These are phyloP conservation scores for Drosophila paranaensis DNA, from an alignment of 2,888 invertebrate species.

Conservation along the genomic window DNA sequence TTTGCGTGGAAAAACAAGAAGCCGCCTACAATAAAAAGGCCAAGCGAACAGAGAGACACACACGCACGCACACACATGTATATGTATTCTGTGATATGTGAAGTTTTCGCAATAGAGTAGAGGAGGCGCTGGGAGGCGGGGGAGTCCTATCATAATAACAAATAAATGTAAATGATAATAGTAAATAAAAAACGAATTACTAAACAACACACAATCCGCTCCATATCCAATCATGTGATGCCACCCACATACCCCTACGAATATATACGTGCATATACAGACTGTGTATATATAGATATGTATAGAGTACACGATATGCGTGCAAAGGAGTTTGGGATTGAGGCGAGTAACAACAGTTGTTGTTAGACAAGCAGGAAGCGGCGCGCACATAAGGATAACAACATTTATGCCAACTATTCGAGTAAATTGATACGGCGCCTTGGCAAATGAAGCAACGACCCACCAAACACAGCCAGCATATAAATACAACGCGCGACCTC, in stretches of 20 bases:
- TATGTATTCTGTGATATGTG: background rate
- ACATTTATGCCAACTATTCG: constrained; percentile 48
- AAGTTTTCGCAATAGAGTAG: constrained; percentile 5
- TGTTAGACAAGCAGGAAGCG: constrained; percentile 55
- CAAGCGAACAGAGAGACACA: constrained; percentile 27
- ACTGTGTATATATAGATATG: background rate
- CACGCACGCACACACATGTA: constrained; percentile 16
- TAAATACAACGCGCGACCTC: constrained; percentile 9
- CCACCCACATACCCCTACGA: background rate
- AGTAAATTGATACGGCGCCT: constrained; percentile 78
- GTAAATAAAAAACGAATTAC: constrained; percentile 80
- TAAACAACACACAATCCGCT: constrained; percentile 67
- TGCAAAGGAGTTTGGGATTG: constrained; percentile 41
- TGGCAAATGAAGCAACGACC: constrained; percentile 56
- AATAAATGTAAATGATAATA: constrained; percentile 78
- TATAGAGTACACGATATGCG: constrained; percentile 39
- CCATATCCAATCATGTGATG: constrained; percentile 59
- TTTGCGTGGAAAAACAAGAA: constrained; percentile 60
- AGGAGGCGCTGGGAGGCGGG: background rate
- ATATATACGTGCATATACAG: background rate
- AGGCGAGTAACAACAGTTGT: constrained; percentile 47
- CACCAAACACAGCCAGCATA: constrained; percentile 15
- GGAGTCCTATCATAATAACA: constrained; percentile 71
- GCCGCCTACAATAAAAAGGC: constrained; percentile 46
- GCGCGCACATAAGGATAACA: constrained; percentile 37